Base-by-base conservation (phyloP, 2,113 vertebrate genomes). In the Symphodus melops region DNA sequence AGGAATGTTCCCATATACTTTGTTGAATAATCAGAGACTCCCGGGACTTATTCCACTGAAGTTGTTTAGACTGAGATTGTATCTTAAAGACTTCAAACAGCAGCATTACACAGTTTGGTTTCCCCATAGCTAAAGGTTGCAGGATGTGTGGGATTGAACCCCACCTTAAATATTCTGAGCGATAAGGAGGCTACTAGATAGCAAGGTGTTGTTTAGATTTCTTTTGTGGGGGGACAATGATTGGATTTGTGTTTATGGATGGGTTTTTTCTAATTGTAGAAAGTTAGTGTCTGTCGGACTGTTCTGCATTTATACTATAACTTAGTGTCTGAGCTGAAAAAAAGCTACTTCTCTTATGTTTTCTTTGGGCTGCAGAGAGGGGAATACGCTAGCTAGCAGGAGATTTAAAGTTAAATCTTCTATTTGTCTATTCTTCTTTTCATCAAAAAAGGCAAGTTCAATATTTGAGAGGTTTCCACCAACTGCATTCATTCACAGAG, bases 1-100 rank as follows among this genome's bases (percentile, higher is more conserved):
- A 71, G 79, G 68, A 88, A 77, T 25, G 42, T 82, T 75, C 75
- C 51, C 75, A 81, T 51, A 81, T 51, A 14, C 51, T 60, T 48
- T 58, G 65, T 82, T 42, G 60, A 61, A 60, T 39, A 72, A 56
- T 71, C 58, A 53, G 8, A n/a, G 68, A 54, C 60, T 46, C 51
- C 21, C 6, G 68, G 41, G 61, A 65, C 16, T 49, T 48, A 12
- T 41, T 63, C 3, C 7, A 13, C 13, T 54, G 25, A 36, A 20
- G 36, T 21, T 69, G 49, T 75, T 81, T 66, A 21, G 9, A 77
- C 53, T 76, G 58, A 49, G 68, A 68, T 83, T 54, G 62, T 55
- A 58, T 79, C 67, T 80, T 52, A 48, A 39, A 52, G 53, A 61
- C 75, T 63, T 63, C 6, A 52, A 61, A 36, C 55, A 52, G 42